Conservation (phyloP, 92 coral and sea anemone species). For the Pocillopora meandrina region DNA sequence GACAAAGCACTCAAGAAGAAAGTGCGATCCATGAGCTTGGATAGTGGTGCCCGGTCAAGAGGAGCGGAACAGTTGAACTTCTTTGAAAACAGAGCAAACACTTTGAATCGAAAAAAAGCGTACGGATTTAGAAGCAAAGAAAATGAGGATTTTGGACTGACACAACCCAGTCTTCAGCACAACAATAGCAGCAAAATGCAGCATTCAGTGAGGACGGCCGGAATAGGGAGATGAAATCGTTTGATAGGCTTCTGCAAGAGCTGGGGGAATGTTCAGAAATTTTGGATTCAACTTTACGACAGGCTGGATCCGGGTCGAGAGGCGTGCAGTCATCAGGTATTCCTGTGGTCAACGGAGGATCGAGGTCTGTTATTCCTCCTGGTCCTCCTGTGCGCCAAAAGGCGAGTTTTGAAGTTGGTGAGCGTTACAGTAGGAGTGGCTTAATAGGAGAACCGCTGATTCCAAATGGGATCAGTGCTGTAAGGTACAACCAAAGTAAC, state of each 20-base stretch:
- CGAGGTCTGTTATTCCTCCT: slow-evolving; percentile 16
- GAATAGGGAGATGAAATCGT: slow-evolving; percentile 74
- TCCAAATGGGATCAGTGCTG: slow-evolving; percentile 6
- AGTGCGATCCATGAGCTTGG: slow-evolving; percentile 79
- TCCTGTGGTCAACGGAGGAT: background rate
- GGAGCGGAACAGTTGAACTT: slow-evolving; percentile 52
- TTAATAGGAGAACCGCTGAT: background rate
- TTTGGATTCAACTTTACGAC: slow-evolving; percentile 64
- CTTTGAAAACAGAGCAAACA: slow-evolving; percentile 62
- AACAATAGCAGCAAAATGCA: slow-evolving; percentile 43
- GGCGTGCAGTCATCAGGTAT: background rate
- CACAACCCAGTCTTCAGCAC: slow-evolving; percentile 46
- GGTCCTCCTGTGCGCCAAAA: slow-evolving; percentile 78
- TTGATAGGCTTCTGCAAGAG: slow-evolving; percentile 79
- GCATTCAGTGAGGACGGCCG: slow-evolving; percentile 62
- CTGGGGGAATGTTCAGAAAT: slow-evolving; percentile 83
- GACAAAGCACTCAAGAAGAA: slow-evolving; percentile 89
- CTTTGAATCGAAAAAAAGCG: slow-evolving; percentile 48
- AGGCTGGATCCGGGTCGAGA: slow-evolving; percentile 27
- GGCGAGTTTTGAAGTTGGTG: slow-evolving; percentile 75
- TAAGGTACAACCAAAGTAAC: background rate
- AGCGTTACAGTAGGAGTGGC: slow-evolving; percentile 21
- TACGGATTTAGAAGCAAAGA: slow-evolving; percentile 31
- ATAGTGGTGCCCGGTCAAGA: slow-evolving; percentile 63
- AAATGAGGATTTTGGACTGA: slow-evolving; percentile 19